Percentiles rank a stretch among this genome's conserved stretches.
phyloP scores from a whole-genome alignment of 2,888 invertebrate genomes.

The Nineta flava region DNA sequence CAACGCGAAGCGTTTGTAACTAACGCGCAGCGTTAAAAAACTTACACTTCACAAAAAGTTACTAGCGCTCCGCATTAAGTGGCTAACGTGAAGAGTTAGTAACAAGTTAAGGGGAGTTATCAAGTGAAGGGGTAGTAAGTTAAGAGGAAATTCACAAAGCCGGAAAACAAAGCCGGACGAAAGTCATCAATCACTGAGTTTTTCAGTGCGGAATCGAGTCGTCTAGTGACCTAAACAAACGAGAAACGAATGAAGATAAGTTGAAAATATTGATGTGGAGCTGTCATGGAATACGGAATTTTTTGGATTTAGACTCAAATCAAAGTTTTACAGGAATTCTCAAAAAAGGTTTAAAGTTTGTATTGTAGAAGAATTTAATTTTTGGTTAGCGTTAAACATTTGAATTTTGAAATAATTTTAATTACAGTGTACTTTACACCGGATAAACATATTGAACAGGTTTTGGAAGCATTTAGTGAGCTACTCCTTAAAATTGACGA shows the following conservation, averaged over 20 bases:
- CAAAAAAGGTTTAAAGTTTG: background rate
- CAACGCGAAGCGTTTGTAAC: no score
- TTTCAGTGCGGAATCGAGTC: background rate
- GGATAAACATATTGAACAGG: background rate
- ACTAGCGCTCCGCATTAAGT: no score
- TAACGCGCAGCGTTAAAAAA: no score
- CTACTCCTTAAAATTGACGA: background rate
- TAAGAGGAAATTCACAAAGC: no score
- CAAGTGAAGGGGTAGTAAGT: no score
- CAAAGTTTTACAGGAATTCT: background rate
- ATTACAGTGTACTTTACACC: background rate
- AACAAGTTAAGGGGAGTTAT: no score
- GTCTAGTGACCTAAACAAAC: background rate
- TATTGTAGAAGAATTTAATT: background rate
- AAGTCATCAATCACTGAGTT: background rate
- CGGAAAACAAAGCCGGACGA: background rate
- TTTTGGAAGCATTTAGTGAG: background rate
- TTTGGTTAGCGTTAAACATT: background rate
- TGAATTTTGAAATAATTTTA: background rate
- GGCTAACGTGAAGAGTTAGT: no score
- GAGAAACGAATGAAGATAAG: background rate
- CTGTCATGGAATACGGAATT: background rate
- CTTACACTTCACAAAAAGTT: no score
- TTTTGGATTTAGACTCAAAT: background rate
- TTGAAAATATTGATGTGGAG: background rate